phyloP scores from a whole-genome alignment of 2,113 vertebrate species.

The Microcebus murinus region DNA sequence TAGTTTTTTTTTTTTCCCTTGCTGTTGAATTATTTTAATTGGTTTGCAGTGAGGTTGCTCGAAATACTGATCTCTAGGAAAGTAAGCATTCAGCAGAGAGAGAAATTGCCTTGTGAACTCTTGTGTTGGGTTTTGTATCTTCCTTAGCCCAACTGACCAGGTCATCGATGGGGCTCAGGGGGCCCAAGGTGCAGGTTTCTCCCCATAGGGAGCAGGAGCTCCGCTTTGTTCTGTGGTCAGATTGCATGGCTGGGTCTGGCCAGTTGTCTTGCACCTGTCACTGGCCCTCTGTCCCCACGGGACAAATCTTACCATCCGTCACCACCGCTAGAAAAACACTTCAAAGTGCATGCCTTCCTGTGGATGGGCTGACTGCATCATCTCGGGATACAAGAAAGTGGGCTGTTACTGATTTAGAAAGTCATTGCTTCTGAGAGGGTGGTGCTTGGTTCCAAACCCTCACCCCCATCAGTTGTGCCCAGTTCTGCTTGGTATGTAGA shows the following conservation, averaged over 20 bases:
- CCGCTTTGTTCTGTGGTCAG: slow-evolving; percentile 20
- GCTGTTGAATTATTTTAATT: not conserved
- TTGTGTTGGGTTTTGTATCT: not conserved
- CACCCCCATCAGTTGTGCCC: not conserved
- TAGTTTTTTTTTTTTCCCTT: not conserved
- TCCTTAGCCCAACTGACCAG: not conserved
- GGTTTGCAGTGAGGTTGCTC: not conserved
- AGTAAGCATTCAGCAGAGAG: not conserved
- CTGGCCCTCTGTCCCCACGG: not conserved
- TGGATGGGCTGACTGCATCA: not conserved
- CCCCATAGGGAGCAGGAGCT: not conserved
- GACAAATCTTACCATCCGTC: not conserved
- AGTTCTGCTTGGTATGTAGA: fast-evolving
- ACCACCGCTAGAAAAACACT: not conserved
- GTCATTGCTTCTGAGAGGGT: not conserved
- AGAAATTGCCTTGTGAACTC: not conserved
- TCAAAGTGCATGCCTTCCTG: not conserved
- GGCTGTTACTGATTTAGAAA: not conserved
- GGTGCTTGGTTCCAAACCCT: not conserved
- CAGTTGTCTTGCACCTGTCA: slow-evolving; percentile 62
- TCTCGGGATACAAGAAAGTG: not conserved
- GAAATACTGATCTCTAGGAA: not conserved
- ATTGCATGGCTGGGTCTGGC: not conserved
- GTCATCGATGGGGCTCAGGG: not conserved
- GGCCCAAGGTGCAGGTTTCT: not conserved